A percentile compares a stretch with the other conserved stretches of the same genome.
phyloP scores from a whole-genome alignment of 2,888 invertebrate genomes.

The Mystacides longicornis region DNA sequence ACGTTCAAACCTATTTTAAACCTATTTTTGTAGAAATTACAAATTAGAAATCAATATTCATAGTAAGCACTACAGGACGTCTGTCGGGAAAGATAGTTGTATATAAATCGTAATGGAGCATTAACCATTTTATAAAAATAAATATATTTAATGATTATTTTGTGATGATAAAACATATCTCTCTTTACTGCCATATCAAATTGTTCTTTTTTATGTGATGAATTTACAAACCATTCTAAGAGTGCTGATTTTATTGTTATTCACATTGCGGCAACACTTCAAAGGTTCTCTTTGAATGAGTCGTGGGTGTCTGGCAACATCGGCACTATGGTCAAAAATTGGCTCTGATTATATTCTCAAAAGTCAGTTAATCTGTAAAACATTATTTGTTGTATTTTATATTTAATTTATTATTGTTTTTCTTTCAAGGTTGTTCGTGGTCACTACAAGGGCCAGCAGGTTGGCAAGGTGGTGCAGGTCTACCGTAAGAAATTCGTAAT shows the following conservation, averaged over 20 bases:
- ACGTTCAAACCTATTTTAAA: too few relatives aligned
- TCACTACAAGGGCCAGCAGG: constrained; percentile 98
- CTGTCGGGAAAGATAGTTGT: too few relatives aligned
- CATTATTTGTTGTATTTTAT: background rate
- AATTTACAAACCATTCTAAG: constrained; percentile 52
- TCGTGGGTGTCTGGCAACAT: constrained; percentile 27
- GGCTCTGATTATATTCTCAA: constrained; percentile 27
- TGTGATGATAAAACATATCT: too few relatives aligned
- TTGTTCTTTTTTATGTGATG: constrained; percentile 38
- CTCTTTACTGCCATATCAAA: too few relatives aligned
- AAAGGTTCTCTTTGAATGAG: constrained; percentile 42
- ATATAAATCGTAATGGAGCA: too few relatives aligned
- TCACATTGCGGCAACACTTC: constrained; percentile 3
- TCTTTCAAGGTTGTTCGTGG: constrained; percentile 82
- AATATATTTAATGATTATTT: too few relatives aligned
- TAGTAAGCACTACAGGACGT: too few relatives aligned
- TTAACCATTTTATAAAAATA: too few relatives aligned
- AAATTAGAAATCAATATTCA: too few relatives aligned
- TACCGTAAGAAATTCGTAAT: constrained; percentile 99
- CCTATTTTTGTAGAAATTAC: too few relatives aligned
- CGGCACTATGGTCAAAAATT: constrained; percentile 47
- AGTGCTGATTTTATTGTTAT: constrained; percentile 33
- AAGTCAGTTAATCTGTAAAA: constrained; percentile 1
- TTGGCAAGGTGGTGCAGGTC: constrained; percentile 96
- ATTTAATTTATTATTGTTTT: background rate